These are phyloP conservation scores for Thamnophis elegans DNA, from an alignment of 2,797 vertebrate genomes.

Conservation along the genomic window DNA sequence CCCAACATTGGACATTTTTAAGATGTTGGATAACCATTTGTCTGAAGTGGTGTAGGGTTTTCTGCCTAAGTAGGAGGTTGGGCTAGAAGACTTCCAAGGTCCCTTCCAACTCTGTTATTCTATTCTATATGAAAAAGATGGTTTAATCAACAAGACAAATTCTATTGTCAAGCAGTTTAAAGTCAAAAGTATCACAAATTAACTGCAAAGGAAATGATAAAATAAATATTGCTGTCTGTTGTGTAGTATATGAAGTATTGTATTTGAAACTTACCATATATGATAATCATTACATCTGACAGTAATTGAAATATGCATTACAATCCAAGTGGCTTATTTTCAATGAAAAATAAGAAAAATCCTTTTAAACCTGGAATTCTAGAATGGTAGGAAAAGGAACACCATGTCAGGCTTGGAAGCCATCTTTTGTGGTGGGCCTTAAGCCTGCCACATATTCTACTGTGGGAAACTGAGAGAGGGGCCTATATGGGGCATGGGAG, in stretches of 20 bases:
- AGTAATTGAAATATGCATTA: neutral
- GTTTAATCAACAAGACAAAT: neutral
- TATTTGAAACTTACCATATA: neutral
- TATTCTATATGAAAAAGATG: too few relatives aligned
- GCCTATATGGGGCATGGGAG: too few relatives aligned
- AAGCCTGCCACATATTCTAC: too few relatives aligned
- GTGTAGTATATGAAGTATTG: neutral
- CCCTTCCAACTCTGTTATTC: too few relatives aligned
- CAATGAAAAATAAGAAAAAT: neutral
- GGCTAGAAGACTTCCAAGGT: too few relatives aligned
- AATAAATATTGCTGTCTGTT: neutral
- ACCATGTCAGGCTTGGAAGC: neutral
- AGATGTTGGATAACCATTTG: too few relatives aligned
- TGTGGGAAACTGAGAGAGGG: too few relatives aligned
- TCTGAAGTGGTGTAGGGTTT: too few relatives aligned
- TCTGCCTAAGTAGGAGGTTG: too few relatives aligned
- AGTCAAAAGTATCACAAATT: neutral
- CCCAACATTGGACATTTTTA: too few relatives aligned
- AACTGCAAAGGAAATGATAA: neutral
- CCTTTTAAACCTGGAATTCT: neutral
- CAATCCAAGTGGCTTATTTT: neutral
- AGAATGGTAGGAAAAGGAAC: neutral
- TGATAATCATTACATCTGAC: neutral
- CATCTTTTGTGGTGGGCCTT: too few relatives aligned
- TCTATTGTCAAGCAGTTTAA: neutral